Base-by-base conservation (phyloP, 1,140 invertebrate genomes). In the Neomicropteryx cornuta region DNA sequence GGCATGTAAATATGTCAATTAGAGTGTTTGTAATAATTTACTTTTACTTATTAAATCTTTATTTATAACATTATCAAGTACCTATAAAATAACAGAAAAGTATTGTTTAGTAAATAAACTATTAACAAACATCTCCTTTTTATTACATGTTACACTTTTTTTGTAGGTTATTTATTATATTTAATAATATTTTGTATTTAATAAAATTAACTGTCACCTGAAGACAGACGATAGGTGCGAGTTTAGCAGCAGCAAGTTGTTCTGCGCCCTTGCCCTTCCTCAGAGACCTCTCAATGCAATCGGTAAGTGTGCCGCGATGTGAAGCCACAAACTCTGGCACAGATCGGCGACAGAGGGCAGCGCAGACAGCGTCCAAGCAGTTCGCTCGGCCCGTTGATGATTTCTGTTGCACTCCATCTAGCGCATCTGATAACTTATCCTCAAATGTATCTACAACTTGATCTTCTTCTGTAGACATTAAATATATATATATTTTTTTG, bases 371-470 rank as follows among this genome's bases (percentile, higher is more conserved):
- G 35, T 81, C 77, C 18, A 93, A 70, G 33, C 81, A 84, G 3
- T 66, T 66, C 2, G 77, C 77, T 36, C 93, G 73, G 4, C 80
- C 81, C 45, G 89, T 87, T 2, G 81, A 78, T 41, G 88, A 88
- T 52, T 92, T 90, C 43, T 92, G 81, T 2, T 76, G 77, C 5
- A 91, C 64, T 18, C 81, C 83, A 56, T 96, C 93, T 31, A 96
- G 79, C 1, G 79, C 76, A 51, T 92, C 86, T 17, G 77, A 73
- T 13, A 96, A 63, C 60, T 92, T 90, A 34, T 94, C 89, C 61
- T 96, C 91, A 50, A 91, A 82, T 27, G 81, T 75, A 53, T 95
- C 90, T 33, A 68, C 60, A 8, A 73, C 53, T 37, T 79, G 76
- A 31, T 75, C 75, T 24, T 68, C 62, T 34, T 72, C 71, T 27